Base-by-base conservation (phyloP, 2,797 vertebrate species). In the Oreochromis grahami region DNA sequence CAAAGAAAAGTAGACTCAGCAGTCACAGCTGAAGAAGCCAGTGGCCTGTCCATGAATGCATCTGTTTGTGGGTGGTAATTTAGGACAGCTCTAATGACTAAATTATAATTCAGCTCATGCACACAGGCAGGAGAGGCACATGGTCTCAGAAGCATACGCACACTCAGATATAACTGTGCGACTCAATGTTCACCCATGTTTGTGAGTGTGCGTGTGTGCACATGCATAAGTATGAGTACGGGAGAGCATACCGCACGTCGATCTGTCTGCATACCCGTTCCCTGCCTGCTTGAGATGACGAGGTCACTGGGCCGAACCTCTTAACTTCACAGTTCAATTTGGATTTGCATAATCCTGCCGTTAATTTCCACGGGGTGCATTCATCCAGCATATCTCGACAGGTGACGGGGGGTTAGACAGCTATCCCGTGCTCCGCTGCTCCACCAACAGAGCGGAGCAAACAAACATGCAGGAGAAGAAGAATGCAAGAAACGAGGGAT, bases 271-370 rank as follows among this genome's bases (percentile, higher is more conserved):
- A 38, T 58, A 9, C 83, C 78, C n/a, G 3, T 70, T 81, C 79
- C 53, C 76, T n/a, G 74, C 81, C 78, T 78, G 58, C 8, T 72
- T 36, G 83, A 86, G 88, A 89, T 89, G 92, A 90, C 76, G 89
- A 86, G 91, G 93, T 95, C 94, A 92, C 92, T 87, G 88, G 93
- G 91, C 89, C 85, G 88, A 93, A 92, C 91, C 89, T 91, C 93
- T 93, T 92, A 92, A 91, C 91, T 91, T 92, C 93, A 90, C 90
- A 92, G 94, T 95, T 94, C 93, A 93, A 94, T 95, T 95, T 93
- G 91, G 94, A 94, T 95, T 95, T 94, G 87, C 94, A 95, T 95
- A 95, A 95, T 95, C 94, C 90, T 10, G 84, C 70, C 53, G 65
- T 55, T 94, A 93, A 95, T 95, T 93, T 94, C 90, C 92, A 76